These are phyloP conservation scores for Matsumyia berberina DNA, from an alignment of 2,888 invertebrate species.

Conservation along the genomic window DNA sequence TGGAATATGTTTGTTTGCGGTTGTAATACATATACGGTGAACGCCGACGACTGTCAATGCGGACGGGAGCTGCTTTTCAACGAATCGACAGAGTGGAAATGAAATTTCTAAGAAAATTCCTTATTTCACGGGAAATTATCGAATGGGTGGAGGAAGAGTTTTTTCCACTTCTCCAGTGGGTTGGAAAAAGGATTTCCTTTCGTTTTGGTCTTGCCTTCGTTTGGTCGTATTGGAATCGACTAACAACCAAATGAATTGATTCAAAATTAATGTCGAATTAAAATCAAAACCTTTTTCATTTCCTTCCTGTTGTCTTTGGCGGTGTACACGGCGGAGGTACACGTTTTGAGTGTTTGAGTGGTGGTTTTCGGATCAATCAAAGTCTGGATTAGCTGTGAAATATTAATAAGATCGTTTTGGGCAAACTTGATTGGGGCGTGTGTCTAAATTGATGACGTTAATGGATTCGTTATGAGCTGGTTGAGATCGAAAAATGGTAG, in stretches of 20 bases:
- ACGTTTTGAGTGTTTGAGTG: constrained; percentile 27
- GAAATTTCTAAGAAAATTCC: constrained; percentile 33
- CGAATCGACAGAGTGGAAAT: constrained; percentile 23
- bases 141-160: neutral
- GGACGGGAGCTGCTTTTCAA: constrained; percentile 25
- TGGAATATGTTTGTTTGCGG: constrained; percentile 50
- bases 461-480: constrained; percentile 17
- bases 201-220: neutral
- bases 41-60: neutral
- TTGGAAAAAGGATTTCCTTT: constrained; percentile 2
- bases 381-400: constrained; percentile 29
- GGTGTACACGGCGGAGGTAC: neutral
- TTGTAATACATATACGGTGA: constrained; percentile 4
- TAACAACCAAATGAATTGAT: constrained; percentile 44
- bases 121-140: constrained; percentile 29
- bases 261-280: constrained; percentile 40
- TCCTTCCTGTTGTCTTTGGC: neutral
- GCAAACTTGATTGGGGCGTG: constrained; percentile 24
- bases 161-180: neutral
- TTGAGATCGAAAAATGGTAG: too few species aligned
- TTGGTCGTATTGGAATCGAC: constrained; percentile 5
- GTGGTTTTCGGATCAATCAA: constrained; percentile 31
- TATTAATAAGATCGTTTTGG: constrained; percentile 38
- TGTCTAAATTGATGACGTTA: constrained; percentile 19
- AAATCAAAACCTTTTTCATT: constrained; percentile 32